These are phyloP conservation scores for Rhodeus uyekii DNA, from an alignment of 2,797 vertebrate species.

Conservation along the genomic window DNA sequence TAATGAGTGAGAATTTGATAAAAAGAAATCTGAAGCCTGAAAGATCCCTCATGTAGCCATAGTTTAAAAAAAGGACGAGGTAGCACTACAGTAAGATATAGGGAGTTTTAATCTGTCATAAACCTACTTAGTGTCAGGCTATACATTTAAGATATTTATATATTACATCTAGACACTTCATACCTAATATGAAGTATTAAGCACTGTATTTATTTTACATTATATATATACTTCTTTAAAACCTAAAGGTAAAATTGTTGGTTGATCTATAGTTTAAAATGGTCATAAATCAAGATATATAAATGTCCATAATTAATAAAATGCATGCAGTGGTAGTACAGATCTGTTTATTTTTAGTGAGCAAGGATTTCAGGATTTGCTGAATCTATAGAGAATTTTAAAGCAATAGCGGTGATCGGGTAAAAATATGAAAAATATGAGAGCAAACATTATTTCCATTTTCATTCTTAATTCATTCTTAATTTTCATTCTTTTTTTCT, in stretches of 20 bases:
- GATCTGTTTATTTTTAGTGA: background rate
- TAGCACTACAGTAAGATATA: background rate
- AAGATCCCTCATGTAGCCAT: background rate
- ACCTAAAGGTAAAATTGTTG: background rate
- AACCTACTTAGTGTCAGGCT: background rate
- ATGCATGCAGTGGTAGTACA: background rate
- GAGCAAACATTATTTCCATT: too few relatives aligned
- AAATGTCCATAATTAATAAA: background rate
- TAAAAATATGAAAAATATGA: too few relatives aligned
- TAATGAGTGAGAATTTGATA: background rate
- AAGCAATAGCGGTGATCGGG: background rate
- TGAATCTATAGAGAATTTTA: background rate
- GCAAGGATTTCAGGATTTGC: background rate
- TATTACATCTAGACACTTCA: background rate
- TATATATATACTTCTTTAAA: too few relatives aligned
- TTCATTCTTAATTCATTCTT: too few relatives aligned
- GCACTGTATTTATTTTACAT: background rate
- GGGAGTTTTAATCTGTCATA: background rate
- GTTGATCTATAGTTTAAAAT: background rate
- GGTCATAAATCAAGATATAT: background rate
- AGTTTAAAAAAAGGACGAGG: background rate
- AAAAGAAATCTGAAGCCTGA: background rate
- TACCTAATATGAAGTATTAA: background rate
- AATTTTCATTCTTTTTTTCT: too few relatives aligned
- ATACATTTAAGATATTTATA: background rate